A percentile compares a stretch with the other conserved stretches of the same genome.
Conservation (phyloP, 2,888 invertebrate species). For the Drosophila colorata region DNA sequence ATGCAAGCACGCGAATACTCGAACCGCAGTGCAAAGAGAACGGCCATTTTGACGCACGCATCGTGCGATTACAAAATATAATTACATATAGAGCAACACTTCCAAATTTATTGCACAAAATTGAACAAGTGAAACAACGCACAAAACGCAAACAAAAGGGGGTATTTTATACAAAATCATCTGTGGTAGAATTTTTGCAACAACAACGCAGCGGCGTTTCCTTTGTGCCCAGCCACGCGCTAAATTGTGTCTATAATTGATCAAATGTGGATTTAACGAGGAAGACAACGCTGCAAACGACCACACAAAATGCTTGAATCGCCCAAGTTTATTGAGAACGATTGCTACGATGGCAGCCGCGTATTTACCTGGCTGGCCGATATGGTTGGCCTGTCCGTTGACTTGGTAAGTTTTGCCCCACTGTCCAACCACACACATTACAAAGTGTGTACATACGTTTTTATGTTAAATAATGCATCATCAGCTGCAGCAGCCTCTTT, state of each 20-base stretch:
- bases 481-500: not conserved
- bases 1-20: slow-evolving; percentile 6
- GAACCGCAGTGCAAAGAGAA: slow-evolving; percentile 38
- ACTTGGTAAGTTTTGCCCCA: slow-evolving; percentile 88
- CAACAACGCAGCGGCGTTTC: slow-evolving; percentile 25
- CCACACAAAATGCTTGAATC: slow-evolving; percentile 78
- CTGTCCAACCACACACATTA: not conserved
- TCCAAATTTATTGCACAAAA: slow-evolving; percentile 60
- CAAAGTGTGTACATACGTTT: not conserved
- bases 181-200: slow-evolving; percentile 27
- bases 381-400: slow-evolving; percentile 90
- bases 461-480: not conserved
- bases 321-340: slow-evolving; percentile 70
- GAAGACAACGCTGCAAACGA: slow-evolving; percentile 11
- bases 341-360: slow-evolving; percentile 90
- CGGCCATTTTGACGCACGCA: slow-evolving; percentile 54
- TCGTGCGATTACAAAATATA: slow-evolving; percentile 50
- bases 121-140: slow-evolving; percentile 45
- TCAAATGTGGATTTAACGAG: slow-evolving; percentile 36
- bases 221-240: slow-evolving; percentile 35
- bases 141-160: slow-evolving; percentile 1
- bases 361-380: slow-evolving; percentile 89
- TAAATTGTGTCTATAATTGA: slow-evolving; percentile 22
- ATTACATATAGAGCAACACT: slow-evolving; percentile 22
- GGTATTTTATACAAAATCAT: not conserved